These are phyloP conservation scores for Acinonyx jubatus DNA, from an alignment of 2,113 vertebrate genomes.

Conservation along the genomic window DNA sequence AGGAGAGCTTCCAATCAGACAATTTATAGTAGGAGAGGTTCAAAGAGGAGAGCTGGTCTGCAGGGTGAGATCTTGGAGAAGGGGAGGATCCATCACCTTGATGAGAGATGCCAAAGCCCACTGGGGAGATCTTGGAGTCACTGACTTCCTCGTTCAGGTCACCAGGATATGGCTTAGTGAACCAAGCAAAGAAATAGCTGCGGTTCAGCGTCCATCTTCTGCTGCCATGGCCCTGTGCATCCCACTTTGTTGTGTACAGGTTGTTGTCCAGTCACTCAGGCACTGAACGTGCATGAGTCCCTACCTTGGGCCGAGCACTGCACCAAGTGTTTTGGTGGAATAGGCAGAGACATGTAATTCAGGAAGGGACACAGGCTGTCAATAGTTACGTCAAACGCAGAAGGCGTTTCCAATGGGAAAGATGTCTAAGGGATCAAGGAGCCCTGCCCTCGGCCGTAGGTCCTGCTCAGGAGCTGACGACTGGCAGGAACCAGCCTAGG, in stretches of 20 bases:
- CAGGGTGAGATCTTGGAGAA: not conserved
- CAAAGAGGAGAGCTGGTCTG: not conserved
- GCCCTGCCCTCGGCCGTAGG: not conserved
- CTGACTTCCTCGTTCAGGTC: not conserved
- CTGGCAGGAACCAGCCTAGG: fast-evolving
- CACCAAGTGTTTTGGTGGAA: fast-evolving
- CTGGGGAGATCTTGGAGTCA: not conserved
- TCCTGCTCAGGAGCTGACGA: not conserved
- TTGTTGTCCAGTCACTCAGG: not conserved
- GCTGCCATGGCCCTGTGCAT: not conserved
- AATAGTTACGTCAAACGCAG: not conserved
- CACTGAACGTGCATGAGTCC: fast-evolving
- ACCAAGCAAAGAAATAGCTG: not conserved
- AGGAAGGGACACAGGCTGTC: too few relatives aligned
- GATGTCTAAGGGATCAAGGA: not conserved
- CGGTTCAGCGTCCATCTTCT: not conserved
- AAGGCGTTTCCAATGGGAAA: not conserved
- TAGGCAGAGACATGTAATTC: fast-evolving
- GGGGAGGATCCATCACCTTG: not conserved
- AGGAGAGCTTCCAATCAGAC: not conserved
- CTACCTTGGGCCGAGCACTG: fast-evolving
- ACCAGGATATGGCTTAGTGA: not conserved
- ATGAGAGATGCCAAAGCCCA: not conserved
- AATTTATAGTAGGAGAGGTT: not conserved
- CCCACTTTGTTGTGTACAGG: fast-evolving